These are phyloP conservation scores for Castor canadensis DNA, from an alignment of 2,113 vertebrate species.

Conservation along the genomic window DNA sequence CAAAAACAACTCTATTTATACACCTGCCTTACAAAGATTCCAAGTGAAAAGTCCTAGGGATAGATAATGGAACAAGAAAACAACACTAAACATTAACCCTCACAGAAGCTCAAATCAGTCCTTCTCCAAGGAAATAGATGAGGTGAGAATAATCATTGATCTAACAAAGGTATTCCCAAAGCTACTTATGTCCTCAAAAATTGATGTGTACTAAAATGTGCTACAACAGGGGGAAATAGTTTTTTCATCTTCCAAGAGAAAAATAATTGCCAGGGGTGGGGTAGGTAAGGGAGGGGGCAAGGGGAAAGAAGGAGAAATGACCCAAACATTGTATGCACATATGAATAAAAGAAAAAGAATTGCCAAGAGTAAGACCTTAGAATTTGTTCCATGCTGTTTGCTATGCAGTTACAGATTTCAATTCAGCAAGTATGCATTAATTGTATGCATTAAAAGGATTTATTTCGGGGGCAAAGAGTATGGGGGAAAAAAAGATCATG, in stretches of 20 bases:
- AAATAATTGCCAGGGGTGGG: too few relatives aligned
- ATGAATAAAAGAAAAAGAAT: too few relatives aligned
- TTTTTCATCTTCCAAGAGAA: neutral
- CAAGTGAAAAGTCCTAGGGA: constrained; percentile 32
- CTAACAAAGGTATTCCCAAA: neutral
- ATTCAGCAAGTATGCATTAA: neutral
- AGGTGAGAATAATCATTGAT: neutral
- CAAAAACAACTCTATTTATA: constrained; percentile 91
- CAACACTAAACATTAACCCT: constrained; percentile 1
- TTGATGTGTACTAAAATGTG: neutral
- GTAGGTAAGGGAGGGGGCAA: too few relatives aligned
- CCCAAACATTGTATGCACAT: too few relatives aligned
- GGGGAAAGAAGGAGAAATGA: too few relatives aligned
- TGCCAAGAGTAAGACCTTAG: neutral
- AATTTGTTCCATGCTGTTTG: neutral
- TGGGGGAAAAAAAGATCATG: neutral
- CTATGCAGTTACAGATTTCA: neutral
- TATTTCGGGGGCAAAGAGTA: too few relatives aligned
- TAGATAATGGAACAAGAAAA: constrained; percentile 53
- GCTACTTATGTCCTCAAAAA: neutral
- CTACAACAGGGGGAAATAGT: neutral
- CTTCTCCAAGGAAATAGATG: neutral
- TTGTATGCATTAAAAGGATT: too few relatives aligned
- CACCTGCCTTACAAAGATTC: constrained; percentile 83
- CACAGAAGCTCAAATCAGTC: constrained; percentile 17